A percentile compares a stretch with the other conserved stretches of the same genome.
These are phyloP conservation scores for Bicyclus anynana DNA, from an alignment of 1,140 invertebrate species.

Conservation along the genomic window DNA sequence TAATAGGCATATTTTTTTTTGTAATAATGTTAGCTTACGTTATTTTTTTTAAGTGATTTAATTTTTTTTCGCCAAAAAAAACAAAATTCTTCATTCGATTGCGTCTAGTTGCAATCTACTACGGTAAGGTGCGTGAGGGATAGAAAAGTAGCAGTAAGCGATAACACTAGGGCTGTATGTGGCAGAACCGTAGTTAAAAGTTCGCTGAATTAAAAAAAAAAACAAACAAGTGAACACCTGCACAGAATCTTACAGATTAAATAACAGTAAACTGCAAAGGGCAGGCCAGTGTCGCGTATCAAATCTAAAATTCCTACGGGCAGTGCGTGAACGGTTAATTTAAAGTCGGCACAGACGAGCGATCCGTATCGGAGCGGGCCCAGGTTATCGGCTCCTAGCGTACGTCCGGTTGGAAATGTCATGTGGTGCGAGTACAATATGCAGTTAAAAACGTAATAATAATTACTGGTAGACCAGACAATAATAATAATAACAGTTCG, in stretches of 20 bases:
- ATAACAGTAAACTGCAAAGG: constrained; percentile 21
- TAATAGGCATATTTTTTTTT: too few species aligned
- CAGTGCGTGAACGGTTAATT: constrained; percentile 64
- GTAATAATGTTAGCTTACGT: too few species aligned
- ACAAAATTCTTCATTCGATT: too few species aligned
- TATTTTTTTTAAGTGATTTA: too few species aligned
- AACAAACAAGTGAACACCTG: constrained; percentile 12
- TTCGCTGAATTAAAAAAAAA: background rate
- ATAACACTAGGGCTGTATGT: too few species aligned
- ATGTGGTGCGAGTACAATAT: constrained; percentile 29
- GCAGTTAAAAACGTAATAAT: background rate
- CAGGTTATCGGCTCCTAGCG: constrained; percentile 72
- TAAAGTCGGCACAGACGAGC: constrained; percentile 54
- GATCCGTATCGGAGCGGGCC: constrained; percentile 66
- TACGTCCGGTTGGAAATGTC: constrained; percentile 55
- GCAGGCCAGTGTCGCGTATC: constrained; percentile 46
- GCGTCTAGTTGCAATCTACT: too few species aligned
- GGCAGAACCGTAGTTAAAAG: too few species aligned
- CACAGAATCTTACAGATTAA: constrained; percentile 14
- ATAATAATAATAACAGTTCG: too few species aligned
- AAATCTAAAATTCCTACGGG: constrained; percentile 64
- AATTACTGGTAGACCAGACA: too few species aligned
- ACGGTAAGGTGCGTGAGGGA: too few species aligned
- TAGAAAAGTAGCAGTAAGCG: too few species aligned
- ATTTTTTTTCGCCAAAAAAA: too few species aligned